These are phyloP conservation scores for Protonemura montana DNA, from an alignment of 2,888 invertebrate genomes.

Conservation along the genomic window DNA sequence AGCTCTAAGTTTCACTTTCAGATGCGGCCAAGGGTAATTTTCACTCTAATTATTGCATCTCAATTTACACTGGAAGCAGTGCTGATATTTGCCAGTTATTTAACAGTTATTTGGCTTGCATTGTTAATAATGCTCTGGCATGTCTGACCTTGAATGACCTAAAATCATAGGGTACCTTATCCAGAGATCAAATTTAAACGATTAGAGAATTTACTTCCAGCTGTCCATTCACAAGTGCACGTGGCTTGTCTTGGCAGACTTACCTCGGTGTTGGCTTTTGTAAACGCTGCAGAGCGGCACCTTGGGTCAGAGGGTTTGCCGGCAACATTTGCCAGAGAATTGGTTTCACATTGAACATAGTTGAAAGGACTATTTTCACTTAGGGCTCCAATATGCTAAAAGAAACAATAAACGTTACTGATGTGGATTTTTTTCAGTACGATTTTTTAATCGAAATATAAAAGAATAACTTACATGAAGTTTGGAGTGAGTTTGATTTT, in stretches of 20 bases:
- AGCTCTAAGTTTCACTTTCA: not conserved
- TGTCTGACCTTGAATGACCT: no score
- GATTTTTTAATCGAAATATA: no score
- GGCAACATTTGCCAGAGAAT: not conserved
- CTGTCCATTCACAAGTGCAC: not conserved
- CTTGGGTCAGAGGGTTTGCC: not conserved
- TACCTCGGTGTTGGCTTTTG: not conserved
- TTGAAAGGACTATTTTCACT: not conserved
- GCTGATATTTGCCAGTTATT: not conserved
- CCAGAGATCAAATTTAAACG: no score
- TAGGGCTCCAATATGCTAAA: not conserved
- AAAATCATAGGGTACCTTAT: no score
- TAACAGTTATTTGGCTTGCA: not conserved
- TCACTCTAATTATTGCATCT: not conserved
- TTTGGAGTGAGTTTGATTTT: not conserved
- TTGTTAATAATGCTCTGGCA: no score
- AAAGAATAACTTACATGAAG: not conserved
- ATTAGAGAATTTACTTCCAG: no score
- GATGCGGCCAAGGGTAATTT: not conserved
- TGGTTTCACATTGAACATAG: not conserved
- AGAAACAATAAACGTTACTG: not conserved
- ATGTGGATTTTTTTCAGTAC: no score
- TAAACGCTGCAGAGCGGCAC: not conserved
- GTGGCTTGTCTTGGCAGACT: not conserved
- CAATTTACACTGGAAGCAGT: not conserved